Base-by-base conservation (phyloP, 2,797 vertebrate species). In the Microtus californicus region DNA sequence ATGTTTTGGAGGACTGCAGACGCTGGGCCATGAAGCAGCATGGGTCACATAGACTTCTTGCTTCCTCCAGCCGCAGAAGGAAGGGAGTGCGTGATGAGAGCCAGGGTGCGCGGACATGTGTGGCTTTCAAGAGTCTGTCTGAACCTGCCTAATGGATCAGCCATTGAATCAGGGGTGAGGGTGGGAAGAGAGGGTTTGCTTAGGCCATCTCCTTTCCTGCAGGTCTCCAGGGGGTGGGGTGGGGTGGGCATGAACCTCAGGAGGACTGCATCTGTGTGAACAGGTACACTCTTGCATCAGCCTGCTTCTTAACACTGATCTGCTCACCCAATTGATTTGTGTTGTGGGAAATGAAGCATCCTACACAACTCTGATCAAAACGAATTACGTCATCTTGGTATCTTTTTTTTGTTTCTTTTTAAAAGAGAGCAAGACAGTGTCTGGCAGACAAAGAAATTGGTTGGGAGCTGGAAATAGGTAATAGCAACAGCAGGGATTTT, bases 391-490 rank as follows among this genome's bases (percentile, higher is more conserved):
- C 92, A 95, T 63, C 82, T 77, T n/a, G 6, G 48, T 34, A 14
- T 29, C 2, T 59, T 79, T 80, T 80, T 61, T 81, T 56, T 27
- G 2, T 27, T 74, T 45, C 54, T 51, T 29, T 56, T 29, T 29
- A 21, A 34, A 63, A 15, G 45, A 89, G 14, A 94, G 82, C 92
- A 94, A 94, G 89, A 95, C 93, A 76, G 67, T 54, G 90, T 95
- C 96, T 97, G 88, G 93, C 85, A 96, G 86, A 88, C 92, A 97
- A 95, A 97, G 73, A 43, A 96, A 79, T 31, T 81, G 77, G 45
- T 15, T 74, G 79, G 56, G 67, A 96, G 74, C 80, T 93, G 94
- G 90, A 96, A 94, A 82, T 79, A 93, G 91, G 81, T 78, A 82
- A 93, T 48, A 86, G 71, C 9, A 90, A 67, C 74, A 86, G 19